A percentile compares a stretch with the other conserved stretches of the same genome.
These are phyloP conservation scores for Pagetopsis macropterus DNA, from an alignment of 2,797 vertebrate species.

Conservation along the genomic window DNA sequence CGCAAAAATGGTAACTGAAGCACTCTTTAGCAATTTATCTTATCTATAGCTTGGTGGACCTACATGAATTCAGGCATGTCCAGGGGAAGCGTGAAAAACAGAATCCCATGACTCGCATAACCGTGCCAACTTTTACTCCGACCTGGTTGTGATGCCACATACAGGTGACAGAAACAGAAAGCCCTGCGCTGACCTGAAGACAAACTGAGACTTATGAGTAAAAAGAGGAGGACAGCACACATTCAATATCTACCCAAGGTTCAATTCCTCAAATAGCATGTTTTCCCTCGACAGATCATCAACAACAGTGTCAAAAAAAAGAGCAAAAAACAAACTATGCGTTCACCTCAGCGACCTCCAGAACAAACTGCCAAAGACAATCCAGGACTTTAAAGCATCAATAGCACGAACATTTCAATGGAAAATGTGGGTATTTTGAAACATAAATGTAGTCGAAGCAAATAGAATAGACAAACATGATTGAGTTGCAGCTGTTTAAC, in stretches of 20 bases:
- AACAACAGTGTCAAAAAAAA: constrained; percentile 19
- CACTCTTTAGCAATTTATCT: background rate
- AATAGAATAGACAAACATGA: background rate
- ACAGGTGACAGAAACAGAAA: constrained; percentile 48
- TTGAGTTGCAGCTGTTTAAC: background rate
- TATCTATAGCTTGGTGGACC: background rate
- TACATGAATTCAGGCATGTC: constrained; percentile 13
- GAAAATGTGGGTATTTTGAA: background rate
- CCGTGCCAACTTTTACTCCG: background rate
- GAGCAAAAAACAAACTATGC: constrained; percentile 2
- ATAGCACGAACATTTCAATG: background rate
- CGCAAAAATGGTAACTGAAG: constrained; percentile 15
- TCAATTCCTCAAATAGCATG: constrained; percentile 16
- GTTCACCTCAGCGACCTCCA: constrained; percentile 28
- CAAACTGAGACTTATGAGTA: constrained; percentile 13
- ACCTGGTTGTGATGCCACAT: constrained; percentile 61
- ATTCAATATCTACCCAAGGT: constrained; percentile 58
- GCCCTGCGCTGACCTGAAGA: constrained; percentile 18
- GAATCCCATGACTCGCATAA: constrained; percentile 43
- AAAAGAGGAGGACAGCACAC: constrained; percentile 28
- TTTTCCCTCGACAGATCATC: constrained; percentile 5
- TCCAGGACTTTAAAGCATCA: background rate
- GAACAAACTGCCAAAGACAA: constrained; percentile 11
- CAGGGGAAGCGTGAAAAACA: constrained; percentile 43
- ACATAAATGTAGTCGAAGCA: background rate